Percentiles rank a stretch among this genome's conserved stretches.
Conservation (phyloP, 1,140 invertebrate species). For the Conus ventricosus region DNA sequence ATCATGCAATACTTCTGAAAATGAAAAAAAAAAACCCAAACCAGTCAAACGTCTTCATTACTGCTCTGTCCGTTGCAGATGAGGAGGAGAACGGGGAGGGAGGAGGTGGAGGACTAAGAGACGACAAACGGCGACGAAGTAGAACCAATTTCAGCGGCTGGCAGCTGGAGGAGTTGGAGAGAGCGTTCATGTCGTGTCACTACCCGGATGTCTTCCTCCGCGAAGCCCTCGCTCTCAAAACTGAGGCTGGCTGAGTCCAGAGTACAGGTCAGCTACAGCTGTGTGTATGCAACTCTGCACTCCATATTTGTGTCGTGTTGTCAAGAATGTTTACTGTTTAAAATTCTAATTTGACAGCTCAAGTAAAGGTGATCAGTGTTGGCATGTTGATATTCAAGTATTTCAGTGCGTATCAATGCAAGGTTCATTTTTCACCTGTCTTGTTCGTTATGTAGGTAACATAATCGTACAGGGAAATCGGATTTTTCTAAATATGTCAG, state of each 20-base stretch:
- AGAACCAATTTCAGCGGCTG: conserved; percentile 99
- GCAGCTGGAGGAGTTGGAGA: conserved; percentile 98
- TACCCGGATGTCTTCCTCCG: conserved; percentile 98
- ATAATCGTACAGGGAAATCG: no score
- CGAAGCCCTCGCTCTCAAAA: conserved; percentile 93
- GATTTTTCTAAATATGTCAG: no score
- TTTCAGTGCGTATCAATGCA: no score
- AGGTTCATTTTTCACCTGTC: no score
- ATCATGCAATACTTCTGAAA: no score
- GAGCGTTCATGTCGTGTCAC: conserved; percentile 96
- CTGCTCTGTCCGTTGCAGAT: not conserved
- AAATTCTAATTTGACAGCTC: no score
- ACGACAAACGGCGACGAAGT: conserved; percentile 85
- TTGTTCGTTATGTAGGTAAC: no score
- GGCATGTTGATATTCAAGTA: no score
- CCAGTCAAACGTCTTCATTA: no score
- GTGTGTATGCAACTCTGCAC: not conserved
- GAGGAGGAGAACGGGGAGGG: not conserved
- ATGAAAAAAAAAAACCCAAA: no score
- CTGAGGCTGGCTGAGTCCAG: conserved; percentile 97
- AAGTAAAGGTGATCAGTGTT: no score
- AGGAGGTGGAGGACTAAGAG: not conserved
- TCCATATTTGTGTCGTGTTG: not conserved
- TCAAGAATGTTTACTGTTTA: no score
- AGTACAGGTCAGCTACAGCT: conserved; percentile 82